phyloP scores from a whole-genome alignment of 2,113 vertebrate species.

The Athene cunicularia region DNA sequence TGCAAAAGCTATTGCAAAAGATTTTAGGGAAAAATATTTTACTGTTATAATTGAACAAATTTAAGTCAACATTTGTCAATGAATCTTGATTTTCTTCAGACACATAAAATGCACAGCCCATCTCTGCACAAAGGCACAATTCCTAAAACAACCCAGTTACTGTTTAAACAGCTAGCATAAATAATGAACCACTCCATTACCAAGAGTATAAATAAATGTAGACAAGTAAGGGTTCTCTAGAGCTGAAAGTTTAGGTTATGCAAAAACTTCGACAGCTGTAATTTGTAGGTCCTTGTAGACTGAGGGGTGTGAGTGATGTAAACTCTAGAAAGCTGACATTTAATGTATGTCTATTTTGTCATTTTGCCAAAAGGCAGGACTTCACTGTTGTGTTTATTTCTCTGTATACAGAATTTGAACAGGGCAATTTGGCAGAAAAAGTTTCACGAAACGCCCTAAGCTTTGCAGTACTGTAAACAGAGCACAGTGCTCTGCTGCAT shows the following conservation, averaged over 20 bases:
- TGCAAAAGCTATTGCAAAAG: neutral
- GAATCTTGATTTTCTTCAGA: neutral
- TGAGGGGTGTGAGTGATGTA: constrained; percentile 66
- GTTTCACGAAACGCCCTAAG: neutral
- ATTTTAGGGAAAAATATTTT: neutral
- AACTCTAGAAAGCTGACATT: constrained; percentile 51
- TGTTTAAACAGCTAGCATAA: constrained; percentile 74
- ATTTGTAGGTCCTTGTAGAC: constrained; percentile 72
- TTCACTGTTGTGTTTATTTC: constrained; percentile 25
- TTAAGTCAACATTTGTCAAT: neutral
- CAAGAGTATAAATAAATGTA: constrained; percentile 70
- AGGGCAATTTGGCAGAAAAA: constrained; percentile 40
- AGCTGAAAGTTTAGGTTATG: constrained; percentile 78
- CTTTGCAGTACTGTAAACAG: neutral
- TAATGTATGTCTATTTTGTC: constrained; percentile 73
- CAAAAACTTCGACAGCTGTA: constrained; percentile 70
- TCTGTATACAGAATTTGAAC: constrained; percentile 38
- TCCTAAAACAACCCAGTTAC: constrained; percentile 68
- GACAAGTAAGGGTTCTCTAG: constrained; percentile 71
- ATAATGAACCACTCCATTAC: constrained; percentile 72
- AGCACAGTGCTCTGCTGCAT: neutral
- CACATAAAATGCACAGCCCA: neutral
- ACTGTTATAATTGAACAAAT: neutral
- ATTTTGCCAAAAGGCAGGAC: constrained; percentile 62
- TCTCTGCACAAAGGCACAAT: constrained; percentile 49